Base-by-base conservation (phyloP, 2,888 invertebrate genomes). In the Toxonevra muliebris region DNA sequence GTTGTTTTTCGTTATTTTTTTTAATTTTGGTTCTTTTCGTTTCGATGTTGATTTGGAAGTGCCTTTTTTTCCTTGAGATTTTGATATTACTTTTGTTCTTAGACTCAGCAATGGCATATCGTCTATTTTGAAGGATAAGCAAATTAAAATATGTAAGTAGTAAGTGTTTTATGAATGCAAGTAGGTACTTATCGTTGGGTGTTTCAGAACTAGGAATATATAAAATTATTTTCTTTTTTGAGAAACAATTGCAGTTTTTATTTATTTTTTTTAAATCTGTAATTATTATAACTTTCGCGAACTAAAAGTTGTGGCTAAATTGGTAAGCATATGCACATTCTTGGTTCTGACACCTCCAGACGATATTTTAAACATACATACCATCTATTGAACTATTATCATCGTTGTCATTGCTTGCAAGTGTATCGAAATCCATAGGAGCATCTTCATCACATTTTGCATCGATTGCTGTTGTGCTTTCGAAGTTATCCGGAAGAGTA, bases 31-130 rank as follows among this genome's bases (percentile, higher is more conserved):
- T 20, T 15, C 30, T 42, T 54, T 64, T 57, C 4, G 13, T 62
- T 45, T 48, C 42, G 5, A 40, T 41, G 20, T 7, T 15, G 30
- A 15, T 54, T 17, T 20, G 45, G 48, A n/a, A 30, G 2, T 30
- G 2, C 30, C 3, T 30, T 30, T 30, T 30, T 30, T 30, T 7
- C 45, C 30, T 43, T 41, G 40, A 15, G 43, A 5, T 54, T 42
- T 41, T 12, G 42, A 20, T 43, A 12, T 8, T 13, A 8, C 12
- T 11, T 45, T 57, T 65, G 11, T 41, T 20, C 17, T 52, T 50
- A 9, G 42, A 12, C 11, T 61, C n/a, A 57, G 30, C 30, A 64
- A 64, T 48, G 64, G 64, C 13, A 64, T 50, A 17, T 64, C 64
- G 13, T 64, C 64, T 64, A 11, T 30, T 30, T 30, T 30, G 7